These are phyloP conservation scores for Sebastes steindachneri DNA, from an alignment of 2,797 vertebrate species.

Conservation along the genomic window DNA sequence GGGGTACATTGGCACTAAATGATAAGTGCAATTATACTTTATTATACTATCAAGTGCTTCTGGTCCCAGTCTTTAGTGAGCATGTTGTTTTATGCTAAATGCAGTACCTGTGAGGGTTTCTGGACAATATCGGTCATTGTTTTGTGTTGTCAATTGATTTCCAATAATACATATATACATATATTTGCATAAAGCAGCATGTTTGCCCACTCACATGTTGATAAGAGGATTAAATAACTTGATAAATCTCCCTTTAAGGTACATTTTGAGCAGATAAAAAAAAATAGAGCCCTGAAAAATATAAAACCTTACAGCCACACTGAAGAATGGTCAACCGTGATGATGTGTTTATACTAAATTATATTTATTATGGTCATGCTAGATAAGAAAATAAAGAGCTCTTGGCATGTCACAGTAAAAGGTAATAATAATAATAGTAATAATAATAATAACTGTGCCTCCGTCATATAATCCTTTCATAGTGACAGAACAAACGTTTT, in stretches of 20 bases:
- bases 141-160: no score
- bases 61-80: no score
- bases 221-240: no score
- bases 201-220: no score
- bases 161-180: no score
- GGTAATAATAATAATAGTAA: neutral
- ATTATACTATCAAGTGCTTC: neutral
- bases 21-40: neutral
- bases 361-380: neutral
- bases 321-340: neutral
- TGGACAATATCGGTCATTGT: no score
- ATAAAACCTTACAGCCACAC: neutral
- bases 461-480: neutral
- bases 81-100: no score
- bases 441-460: neutral
- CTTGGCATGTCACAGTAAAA: neutral
- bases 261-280: no score
- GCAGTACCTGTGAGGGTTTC: no score
- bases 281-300: no score
- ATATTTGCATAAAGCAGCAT: no score
- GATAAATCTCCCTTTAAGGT: no score
- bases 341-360: neutral
- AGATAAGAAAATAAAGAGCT: neutral
- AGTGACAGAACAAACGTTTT: neutral
- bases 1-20: neutral